Conservation (phyloP, 2,113 vertebrate species). For the Caracal caracal region DNA sequence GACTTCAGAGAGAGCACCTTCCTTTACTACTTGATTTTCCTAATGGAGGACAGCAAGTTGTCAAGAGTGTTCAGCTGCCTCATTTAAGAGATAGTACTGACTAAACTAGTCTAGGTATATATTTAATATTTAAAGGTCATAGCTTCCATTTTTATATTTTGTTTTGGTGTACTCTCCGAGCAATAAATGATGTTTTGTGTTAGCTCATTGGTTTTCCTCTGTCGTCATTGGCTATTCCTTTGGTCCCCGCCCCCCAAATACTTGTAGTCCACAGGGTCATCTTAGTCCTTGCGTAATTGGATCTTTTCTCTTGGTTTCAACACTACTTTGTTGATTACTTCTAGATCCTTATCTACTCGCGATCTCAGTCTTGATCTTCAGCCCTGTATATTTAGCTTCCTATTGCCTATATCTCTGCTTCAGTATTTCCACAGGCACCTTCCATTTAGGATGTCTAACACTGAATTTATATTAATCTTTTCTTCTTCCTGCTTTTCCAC, state of each 20-base stretch:
- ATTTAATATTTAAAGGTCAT: constrained; percentile 2
- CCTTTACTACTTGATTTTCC: background rate
- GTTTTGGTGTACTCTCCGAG: background rate
- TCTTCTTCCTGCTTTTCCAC: background rate
- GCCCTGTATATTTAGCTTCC: background rate
- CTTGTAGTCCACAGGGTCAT: background rate
- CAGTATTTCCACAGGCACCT: background rate
- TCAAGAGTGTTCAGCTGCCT: background rate
- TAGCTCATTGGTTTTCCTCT: background rate
- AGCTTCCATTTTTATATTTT: background rate
- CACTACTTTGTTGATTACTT: background rate
- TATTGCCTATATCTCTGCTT: background rate
- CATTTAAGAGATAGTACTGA: background rate
- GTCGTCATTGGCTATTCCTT: background rate
- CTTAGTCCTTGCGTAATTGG: constrained; percentile 4
- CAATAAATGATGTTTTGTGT: background rate
- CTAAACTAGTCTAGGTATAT: background rate
- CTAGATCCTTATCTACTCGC: background rate
- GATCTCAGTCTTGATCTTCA: background rate
- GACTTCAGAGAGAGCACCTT: background rate
- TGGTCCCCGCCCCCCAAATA: background rate
- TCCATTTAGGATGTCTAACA: background rate
- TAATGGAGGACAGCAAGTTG: background rate
- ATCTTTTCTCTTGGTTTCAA: constrained; percentile 38
- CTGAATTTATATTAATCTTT: background rate